Conservation (phyloP, 2,797 vertebrate genomes). For the Liasis olivaceus region DNA sequence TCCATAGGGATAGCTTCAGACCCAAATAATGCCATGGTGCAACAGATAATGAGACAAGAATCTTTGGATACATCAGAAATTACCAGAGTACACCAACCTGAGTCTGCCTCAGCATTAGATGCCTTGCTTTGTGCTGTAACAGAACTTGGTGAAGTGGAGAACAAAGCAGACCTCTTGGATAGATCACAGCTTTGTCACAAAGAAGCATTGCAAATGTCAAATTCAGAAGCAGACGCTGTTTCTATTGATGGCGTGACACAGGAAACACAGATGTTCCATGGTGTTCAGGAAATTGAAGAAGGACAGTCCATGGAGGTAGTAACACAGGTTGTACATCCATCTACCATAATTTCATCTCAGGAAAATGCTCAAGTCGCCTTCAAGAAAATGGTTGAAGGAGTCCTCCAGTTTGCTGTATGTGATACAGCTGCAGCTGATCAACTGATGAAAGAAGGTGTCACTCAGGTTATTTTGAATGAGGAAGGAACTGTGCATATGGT, state of each 20-base stretch:
- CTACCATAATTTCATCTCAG: slow-evolving; percentile 67
- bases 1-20: slow-evolving; percentile 57
- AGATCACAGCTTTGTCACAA: slow-evolving; percentile 52
- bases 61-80: slow-evolving; percentile 68
- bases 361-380: slow-evolving; percentile 75
- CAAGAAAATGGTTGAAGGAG: slow-evolving; percentile 87
- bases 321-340: slow-evolving; percentile 75
- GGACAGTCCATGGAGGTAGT: slow-evolving; percentile 75
- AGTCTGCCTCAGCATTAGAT: slow-evolving; percentile 87
- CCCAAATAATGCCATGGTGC: slow-evolving; percentile 59
- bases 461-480: slow-evolving; percentile 93
- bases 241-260: slow-evolving; percentile 47
- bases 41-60: slow-evolving; percentile 75
- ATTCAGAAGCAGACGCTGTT: slow-evolving; percentile 43
- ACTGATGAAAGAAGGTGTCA: slow-evolving; percentile 90
- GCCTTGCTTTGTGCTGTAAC: slow-evolving; percentile 92
- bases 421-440: slow-evolving; percentile 81
- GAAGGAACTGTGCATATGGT: slow-evolving; percentile 86
- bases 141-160: slow-evolving; percentile 84
- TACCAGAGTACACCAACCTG: slow-evolving; percentile 67
- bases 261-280: slow-evolving; percentile 71
- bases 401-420: slow-evolving; percentile 88
- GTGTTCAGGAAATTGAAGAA: slow-evolving; percentile 59
- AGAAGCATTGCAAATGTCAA: slow-evolving; percentile 68
- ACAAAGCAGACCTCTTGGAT: slow-evolving; percentile 56